Evolutionary conservation across 2,888 invertebrate genomes (phyloP), one percentile per base, ranked within the genome.

Genomic region (Clitarchus hookeri): DNA sequence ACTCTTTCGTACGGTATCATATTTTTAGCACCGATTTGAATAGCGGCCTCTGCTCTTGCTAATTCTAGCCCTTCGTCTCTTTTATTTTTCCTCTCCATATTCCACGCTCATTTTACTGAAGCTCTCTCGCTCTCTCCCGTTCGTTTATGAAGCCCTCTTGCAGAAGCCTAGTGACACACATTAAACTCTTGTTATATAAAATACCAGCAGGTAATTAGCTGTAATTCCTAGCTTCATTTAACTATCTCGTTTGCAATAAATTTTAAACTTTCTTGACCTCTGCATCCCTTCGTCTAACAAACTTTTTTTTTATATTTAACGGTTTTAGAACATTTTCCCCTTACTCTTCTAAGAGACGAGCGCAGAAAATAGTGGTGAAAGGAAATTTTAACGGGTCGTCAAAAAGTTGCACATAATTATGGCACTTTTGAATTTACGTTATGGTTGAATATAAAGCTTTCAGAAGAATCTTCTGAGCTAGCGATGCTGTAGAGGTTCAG

Each of bases 221-320:
- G 27, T 82, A 82, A 82, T 82, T 36, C 82, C 82, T 36, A 23
- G 82, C 82, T 82, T 82, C 82, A 79, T 79, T 79, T 79, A 82
- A 82, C 82, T 82, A 82, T 82, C 82, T 82, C 82, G 44, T 82
- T 82, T 27, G 82, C 82, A 82, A 82, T 82, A 82, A 82, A 82
- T 82, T 82, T 82, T 23, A 27, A 82, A 82, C 82, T 82, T 82
- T 19, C 82, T 27, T 36, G 13, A 82, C 13, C 27, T 44, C 36
- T 82, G 9, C 36, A 82, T 26, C 82, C 23, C 36, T n/a, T 65
- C 23, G 65, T 65, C n/a, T 19, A 53, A 19, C 65, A 16, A 65
- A 65, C 65, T 65, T 65, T 65, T 2, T 53, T 53, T 65, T 65
- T 65, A 12, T 65, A 4, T n/a, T 65, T 65, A 11, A 19, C n/a